phyloP scores from a whole-genome alignment of 1,140 invertebrate genomes.

The Brachionus rubens region DNA sequence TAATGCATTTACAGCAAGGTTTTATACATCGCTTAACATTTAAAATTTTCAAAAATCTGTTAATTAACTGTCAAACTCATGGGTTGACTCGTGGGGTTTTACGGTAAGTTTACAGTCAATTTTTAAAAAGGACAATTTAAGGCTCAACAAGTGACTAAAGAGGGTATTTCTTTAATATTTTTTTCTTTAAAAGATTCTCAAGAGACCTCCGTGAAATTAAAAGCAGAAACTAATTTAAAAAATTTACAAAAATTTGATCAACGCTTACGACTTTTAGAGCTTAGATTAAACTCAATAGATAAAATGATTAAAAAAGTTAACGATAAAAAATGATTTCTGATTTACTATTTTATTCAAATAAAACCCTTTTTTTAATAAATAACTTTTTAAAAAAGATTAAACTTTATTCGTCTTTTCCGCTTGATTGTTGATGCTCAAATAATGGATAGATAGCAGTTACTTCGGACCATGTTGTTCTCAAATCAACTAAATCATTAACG shows the following conservation, averaged over 20 bases:
- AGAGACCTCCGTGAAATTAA: background rate
- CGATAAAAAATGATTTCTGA: background rate
- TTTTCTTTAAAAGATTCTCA: background rate
- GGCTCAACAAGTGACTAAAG: too few relatives aligned
- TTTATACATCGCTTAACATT: too few relatives aligned
- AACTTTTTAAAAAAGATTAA: background rate
- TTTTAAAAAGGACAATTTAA: too few relatives aligned
- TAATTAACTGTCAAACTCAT: too few relatives aligned
- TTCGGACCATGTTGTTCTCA: constrained; percentile 17
- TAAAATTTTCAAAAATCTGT: too few relatives aligned
- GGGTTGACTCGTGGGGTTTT: too few relatives aligned
- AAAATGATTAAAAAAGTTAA: background rate
- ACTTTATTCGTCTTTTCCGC: constrained; percentile 28
- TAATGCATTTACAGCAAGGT: too few relatives aligned
- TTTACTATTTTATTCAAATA: constrained; percentile 22
- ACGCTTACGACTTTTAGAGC: background rate
- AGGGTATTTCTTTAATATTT: background rate
- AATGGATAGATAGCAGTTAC: constrained; percentile 10
- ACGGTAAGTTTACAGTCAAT: too few relatives aligned
- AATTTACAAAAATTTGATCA: background rate
- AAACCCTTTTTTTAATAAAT: background rate
- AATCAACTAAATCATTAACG: constrained; percentile 6
- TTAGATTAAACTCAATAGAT: background rate
- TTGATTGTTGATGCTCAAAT: background rate
- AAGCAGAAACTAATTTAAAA: background rate